Conservation (phyloP, 2,888 invertebrate species). For the Drosophila helvetica region DNA sequence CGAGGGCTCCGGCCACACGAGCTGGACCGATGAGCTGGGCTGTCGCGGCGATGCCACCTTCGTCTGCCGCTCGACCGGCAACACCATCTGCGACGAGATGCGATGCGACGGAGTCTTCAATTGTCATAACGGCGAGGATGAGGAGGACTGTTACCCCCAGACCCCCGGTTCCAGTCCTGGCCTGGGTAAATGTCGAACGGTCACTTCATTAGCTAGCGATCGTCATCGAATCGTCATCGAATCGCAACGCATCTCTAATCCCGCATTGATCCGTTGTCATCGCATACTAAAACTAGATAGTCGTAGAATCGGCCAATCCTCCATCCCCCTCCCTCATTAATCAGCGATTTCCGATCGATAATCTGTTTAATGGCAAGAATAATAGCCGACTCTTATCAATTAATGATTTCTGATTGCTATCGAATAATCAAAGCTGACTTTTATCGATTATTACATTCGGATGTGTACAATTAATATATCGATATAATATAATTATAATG, state of each 20-base stretch:
- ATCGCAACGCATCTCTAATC: not conserved
- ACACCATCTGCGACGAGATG: constrained; percentile 79
- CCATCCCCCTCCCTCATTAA: not conserved
- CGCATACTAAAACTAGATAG: constrained; percentile 1
- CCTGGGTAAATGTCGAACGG: constrained; percentile 41
- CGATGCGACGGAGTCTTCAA: constrained; percentile 77
- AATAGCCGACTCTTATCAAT: too few relatives aligned
- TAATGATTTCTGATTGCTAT: too few relatives aligned
- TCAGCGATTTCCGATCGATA: not conserved
- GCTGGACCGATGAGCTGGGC: constrained; percentile 19
- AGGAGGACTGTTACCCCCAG: constrained; percentile 67
- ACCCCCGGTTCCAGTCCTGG: not conserved
- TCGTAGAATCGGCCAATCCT: not conserved
- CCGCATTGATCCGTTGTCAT: not conserved
- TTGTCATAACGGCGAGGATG: constrained; percentile 83
- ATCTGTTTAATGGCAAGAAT: too few relatives aligned
- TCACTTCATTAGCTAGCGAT: not conserved
- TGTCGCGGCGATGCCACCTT: constrained; percentile 82
- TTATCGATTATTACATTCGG: too few relatives aligned
- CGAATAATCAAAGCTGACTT: too few relatives aligned
- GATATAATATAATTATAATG: too few relatives aligned
- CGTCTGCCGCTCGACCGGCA: constrained; percentile 66
- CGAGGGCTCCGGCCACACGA: constrained; percentile 60
- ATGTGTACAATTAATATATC: too few relatives aligned
- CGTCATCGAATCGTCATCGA: not conserved